Conservation (phyloP, 2,113 vertebrate genomes). For the Perognathus longimembris region DNA sequence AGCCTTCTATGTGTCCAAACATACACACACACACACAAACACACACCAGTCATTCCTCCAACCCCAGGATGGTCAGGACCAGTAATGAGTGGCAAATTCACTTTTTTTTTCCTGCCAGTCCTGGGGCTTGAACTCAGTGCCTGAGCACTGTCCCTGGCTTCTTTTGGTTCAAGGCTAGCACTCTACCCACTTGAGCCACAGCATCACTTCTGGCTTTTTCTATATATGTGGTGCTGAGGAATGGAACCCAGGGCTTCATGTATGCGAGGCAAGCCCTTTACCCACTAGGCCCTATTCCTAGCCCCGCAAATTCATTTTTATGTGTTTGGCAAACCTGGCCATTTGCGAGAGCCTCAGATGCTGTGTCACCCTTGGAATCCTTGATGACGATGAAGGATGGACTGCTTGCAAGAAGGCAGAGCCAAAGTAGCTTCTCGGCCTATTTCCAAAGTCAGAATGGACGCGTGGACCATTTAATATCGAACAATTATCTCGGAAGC, state of each 20-base stretch:
- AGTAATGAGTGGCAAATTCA: conserved; percentile 74
- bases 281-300: too few species aligned
- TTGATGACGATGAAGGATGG: conserved; percentile 79
- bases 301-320: conserved; percentile 73
- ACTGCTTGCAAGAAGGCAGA: conserved; percentile 75
- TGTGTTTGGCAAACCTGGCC: not conserved
- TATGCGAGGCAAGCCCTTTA: too few species aligned
- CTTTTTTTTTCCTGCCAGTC: too few species aligned
- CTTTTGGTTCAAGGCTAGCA: too few species aligned
- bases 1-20: not conserved
- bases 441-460: conserved; percentile 79
- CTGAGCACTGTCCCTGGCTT: too few species aligned
- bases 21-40: too few species aligned
- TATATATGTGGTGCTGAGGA: too few species aligned
- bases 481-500: conserved; percentile 81
- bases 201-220: too few species aligned
- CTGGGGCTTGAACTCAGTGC: too few species aligned
- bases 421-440: conserved; percentile 70
- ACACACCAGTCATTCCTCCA: not conserved
- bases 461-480: conserved; percentile 78
- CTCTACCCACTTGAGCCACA: too few species aligned
- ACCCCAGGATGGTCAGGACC: conserved; percentile 55
- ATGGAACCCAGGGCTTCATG: too few species aligned
- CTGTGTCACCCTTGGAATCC: conserved; percentile 74
- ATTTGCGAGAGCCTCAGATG: conserved; percentile 62